These are phyloP conservation scores for Corythornis madagascariensis DNA, from an alignment of 2,113 vertebrate species.

Conservation along the genomic window DNA sequence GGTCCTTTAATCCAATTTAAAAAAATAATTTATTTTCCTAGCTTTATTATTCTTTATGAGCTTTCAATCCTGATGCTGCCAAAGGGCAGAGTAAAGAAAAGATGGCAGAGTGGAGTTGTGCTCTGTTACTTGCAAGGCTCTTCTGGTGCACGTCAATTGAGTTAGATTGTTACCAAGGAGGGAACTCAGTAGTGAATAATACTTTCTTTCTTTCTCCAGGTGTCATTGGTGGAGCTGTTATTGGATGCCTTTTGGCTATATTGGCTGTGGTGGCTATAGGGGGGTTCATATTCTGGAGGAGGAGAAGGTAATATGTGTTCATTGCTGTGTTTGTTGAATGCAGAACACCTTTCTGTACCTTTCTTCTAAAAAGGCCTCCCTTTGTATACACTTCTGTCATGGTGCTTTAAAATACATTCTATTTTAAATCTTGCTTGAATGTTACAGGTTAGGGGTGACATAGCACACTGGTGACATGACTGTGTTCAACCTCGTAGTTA, in stretches of 20 bases:
- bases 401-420: not conserved
- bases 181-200: not conserved
- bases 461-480: not conserved
- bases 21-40: not conserved
- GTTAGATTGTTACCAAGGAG: not conserved
- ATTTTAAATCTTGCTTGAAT: not conserved
- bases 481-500: not conserved
- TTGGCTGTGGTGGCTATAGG: conserved; percentile 71
- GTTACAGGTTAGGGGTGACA: not conserved
- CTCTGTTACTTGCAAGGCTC: not conserved
- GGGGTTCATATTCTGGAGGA: conserved; percentile 83
- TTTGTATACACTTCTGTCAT: not conserved
- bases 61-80: not conserved
- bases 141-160: not conserved
- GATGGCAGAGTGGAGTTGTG: not conserved
- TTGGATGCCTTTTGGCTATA: conserved; percentile 79
- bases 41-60: not conserved
- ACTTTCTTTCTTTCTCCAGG: conserved; percentile 54
- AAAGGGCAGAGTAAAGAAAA: not conserved
- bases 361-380: not conserved
- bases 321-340: not conserved
- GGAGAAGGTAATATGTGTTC: conserved; percentile 74
- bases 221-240: conserved; percentile 72
- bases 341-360: not conserved
- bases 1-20: not conserved